Evolutionary conservation across 2,797 vertebrate species (phyloP).

Genomic region (Okamejei kenojei): DNA sequence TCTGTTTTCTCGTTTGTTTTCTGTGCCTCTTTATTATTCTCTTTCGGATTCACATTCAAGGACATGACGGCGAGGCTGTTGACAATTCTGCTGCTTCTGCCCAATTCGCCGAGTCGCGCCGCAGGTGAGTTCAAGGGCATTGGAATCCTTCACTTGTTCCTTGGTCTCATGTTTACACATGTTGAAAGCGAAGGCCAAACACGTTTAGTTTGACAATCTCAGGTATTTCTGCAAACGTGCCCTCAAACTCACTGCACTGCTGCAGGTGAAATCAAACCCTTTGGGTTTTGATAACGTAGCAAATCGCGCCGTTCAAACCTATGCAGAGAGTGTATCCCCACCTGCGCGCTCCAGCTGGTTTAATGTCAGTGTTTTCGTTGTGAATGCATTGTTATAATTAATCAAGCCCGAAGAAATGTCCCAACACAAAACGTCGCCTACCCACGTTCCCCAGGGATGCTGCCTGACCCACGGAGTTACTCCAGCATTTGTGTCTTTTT

Average conservation of each 20-base stretch:
- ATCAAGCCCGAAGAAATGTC: not conserved
- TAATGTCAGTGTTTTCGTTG: not conserved
- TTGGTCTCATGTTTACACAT: not conserved
- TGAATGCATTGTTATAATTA: not conserved
- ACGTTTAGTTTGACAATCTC: not conserved
- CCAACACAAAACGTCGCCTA: no score
- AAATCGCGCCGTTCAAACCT: not conserved
- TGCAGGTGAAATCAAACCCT: not conserved
- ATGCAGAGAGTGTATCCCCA: not conserved
- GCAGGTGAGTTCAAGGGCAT: not conserved
- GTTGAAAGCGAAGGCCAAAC: not conserved
- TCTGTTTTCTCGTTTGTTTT: not conserved
- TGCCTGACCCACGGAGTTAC: no score
- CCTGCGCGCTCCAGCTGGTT: not conserved
- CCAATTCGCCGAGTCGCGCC: not conserved
- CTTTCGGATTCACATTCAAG: not conserved
- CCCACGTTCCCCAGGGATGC: no score
- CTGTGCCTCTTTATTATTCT: no score
- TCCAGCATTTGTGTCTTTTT: not conserved
- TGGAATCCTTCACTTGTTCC: not conserved
- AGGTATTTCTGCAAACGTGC: not conserved
- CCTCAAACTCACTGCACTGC: not conserved
- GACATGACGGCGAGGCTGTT: not conserved
- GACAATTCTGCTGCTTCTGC: not conserved
- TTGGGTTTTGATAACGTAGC: not conserved